A percentile compares a stretch with the other conserved stretches of the same genome.
Evolutionary conservation across 2,113 vertebrate genomes (phyloP).

Genomic region (Sminthopsis crassicaudata): DNA sequence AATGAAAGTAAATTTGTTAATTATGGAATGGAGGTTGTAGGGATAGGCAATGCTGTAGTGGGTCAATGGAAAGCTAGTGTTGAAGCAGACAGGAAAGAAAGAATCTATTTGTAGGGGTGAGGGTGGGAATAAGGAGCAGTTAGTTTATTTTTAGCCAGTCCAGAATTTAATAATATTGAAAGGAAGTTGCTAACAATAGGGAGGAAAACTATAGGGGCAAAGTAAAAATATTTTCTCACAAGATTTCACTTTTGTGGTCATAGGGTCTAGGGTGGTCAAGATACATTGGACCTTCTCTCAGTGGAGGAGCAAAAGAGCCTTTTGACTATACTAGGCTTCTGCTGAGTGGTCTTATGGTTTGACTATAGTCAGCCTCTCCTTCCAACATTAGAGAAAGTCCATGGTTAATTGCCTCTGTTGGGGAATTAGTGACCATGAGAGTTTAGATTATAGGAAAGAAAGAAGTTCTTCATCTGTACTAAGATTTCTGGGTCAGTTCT

Average conservation of each 20-base stretch:
- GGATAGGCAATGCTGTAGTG: background rate
- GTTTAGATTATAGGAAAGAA: background rate
- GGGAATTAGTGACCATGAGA: background rate
- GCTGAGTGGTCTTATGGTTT: background rate
- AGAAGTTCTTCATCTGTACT: background rate
- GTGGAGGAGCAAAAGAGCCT: background rate
- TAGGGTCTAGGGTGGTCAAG: background rate
- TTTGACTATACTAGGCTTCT: background rate
- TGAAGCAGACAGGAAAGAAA: background rate
- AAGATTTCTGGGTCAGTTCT: background rate
- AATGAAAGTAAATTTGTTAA: background rate
- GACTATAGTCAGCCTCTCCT: background rate
- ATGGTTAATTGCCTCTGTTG: background rate
- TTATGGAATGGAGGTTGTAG: background rate
- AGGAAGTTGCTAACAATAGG: background rate
- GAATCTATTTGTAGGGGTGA: background rate
- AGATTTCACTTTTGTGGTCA: background rate
- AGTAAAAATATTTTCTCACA: background rate
- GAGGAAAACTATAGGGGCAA: no score
- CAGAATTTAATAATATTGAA: background rate
- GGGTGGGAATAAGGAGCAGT: background rate
- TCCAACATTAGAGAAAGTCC: background rate
- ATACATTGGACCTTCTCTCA: background rate
- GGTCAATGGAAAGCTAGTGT: background rate
- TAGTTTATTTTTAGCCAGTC: background rate